Evolutionary conservation across 1,140 invertebrate species (phyloP), one percentile per base, ranked within the genome.

Genomic region (Colletes gigas): DNA sequence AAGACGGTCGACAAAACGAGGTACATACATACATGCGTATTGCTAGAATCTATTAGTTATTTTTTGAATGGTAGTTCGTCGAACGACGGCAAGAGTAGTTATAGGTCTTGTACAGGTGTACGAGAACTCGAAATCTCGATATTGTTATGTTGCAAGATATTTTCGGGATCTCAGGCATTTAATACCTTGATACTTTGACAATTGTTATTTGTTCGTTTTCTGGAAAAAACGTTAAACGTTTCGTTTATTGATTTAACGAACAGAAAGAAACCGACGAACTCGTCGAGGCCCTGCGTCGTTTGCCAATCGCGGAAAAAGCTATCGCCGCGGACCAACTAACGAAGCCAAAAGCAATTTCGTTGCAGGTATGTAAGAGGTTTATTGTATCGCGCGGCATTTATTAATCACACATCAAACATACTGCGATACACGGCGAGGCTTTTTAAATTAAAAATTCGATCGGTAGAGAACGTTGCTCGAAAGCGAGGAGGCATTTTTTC

Each of bases 291-390:
- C 30, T 87, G 8, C 69, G 60, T 39, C 71, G 30, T 59, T 44
- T 87, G 14, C 76, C 86, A 8, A 67, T 87, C 52, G 85, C 71
- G 17, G 85, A 87, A 54, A 63, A 74, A 14, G 59, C 9, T 3
- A 10, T 52, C 8, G 8, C 54, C 8, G 9, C 50, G 10, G 69
- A 66, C 8, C 59, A 7, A 3, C 0, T 14, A 1, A n/a, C 21
- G 1, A 69, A 21, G 19, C 1, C 68, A 9, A 54, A 60, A 7
- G 21, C 15, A 12, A 14, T 63, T 10, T 12, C 17, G 17, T 41
- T 62, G 3, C 73, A 86, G 76, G 84, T 86, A 30, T 30, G 30
- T 30, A 83, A 76, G 59, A 52, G 17, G 47, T 67, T 60, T 10
- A 54, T 54, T 12, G 12, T 14, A 54, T 54, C 52, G 52, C 10